Base-by-base conservation (phyloP, 2,113 vertebrate genomes). In the Syrrhaptes paradoxus region DNA sequence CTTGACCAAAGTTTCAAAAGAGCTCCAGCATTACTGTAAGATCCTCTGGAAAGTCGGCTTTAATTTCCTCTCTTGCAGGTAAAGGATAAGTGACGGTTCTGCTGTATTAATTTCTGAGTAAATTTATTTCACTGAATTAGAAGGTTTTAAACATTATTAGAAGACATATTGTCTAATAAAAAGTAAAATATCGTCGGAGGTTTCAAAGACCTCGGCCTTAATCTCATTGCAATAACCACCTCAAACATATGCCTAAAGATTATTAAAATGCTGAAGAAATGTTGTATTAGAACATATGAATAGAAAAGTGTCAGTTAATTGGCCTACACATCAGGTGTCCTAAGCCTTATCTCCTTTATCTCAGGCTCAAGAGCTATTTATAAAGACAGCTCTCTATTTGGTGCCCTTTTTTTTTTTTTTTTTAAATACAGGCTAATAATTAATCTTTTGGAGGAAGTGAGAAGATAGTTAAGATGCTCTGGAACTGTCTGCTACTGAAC, bases 121-220 rank as follows among this genome's bases (percentile, higher is more conserved):
- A 94, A 95, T 93, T 95, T 92, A 80, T 92, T 96, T 93, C 86
- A 41, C 72, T 48, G 83, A 87, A 96, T 96, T 95, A 95, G 90
- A 94, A 86, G 72, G 8, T 96, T 95, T 93, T 81, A 87, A 62
- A 62, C 57, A 81, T 86, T 90, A 86, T 89, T 90, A 84, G 48
- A 89, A 77, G 52, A 93, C 68, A 90, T 87, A 41, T 38, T 75
- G 41, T 36, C 61, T 90, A 92, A 95, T 93, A 90, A 93, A 87
- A 95, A 74, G 54, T 87, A 67, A 89, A 90, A 87, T 29, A 90
- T 84, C 21, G 0, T 71, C 65, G 57, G 26, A 43, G 38, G 38
- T 75, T 96, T 90, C 79, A 89, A 80, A 57, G 52, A 41, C 70
- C 57, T 59, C 46, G 74, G 48, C 25, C 83, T 93, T 95, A 95